A percentile compares a stretch with the other conserved stretches of the same genome.
Conservation (phyloP, 2,113 vertebrate species). For the Heterocephalus glaber region DNA sequence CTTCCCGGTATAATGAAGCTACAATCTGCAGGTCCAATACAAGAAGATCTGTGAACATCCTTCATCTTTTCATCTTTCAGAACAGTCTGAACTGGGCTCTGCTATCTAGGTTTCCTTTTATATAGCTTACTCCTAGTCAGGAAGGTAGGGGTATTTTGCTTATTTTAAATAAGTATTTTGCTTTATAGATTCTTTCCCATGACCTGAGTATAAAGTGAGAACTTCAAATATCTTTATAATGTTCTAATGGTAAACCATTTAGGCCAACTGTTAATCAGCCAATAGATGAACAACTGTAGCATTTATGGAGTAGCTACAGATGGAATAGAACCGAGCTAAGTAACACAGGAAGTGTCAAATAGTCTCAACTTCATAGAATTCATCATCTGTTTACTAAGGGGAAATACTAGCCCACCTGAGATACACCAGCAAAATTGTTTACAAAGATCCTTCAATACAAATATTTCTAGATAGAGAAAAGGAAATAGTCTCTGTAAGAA, state of each 20-base stretch:
- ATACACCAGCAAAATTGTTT: neutral
- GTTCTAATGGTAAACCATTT: neutral
- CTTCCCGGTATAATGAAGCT: neutral
- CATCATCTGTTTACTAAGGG: neutral
- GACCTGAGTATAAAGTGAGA: neutral
- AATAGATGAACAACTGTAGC: neutral
- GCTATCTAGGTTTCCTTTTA: neutral
- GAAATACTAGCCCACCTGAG: neutral
- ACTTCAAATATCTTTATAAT: neutral
- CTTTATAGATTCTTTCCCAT: constrained; percentile 24
- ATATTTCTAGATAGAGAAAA: constrained; percentile 11
- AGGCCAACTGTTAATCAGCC: constrained; percentile 27
- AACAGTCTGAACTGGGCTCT: neutral
- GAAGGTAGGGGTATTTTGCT: neutral
- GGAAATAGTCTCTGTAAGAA: neutral
- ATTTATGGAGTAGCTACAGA: neutral
- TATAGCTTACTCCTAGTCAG: neutral
- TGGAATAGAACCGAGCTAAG: neutral
- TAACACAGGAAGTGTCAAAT: neutral
- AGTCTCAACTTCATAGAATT: neutral
- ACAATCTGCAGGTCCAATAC: neutral
- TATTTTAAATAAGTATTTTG: neutral
- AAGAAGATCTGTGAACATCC: neutral
- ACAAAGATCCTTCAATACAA: neutral
- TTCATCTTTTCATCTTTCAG: constrained; percentile 7